Evolutionary conservation across 1,140 invertebrate genomes (phyloP), one percentile per base, ranked within the genome.

Genomic region (Drosophila mojavensis): DNA sequence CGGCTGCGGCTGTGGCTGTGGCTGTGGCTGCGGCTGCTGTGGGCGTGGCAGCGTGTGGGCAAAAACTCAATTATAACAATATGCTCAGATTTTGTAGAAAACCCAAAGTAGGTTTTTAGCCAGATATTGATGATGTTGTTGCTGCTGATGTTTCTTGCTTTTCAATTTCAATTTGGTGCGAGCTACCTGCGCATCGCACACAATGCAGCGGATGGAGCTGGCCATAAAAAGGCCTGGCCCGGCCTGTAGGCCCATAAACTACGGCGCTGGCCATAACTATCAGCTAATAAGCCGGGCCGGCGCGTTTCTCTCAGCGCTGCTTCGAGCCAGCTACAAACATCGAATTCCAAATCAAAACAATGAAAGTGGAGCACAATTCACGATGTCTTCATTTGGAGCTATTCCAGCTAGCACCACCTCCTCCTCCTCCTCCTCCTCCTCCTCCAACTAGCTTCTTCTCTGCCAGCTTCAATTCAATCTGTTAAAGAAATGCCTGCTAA

Each of bases 31-130:
- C 48, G 41, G 39, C 47, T 67, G 15, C 39, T 60, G 65, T 43
- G 67, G 83, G 83, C 83, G 83, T 89, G 83, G 80, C 79, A 68
- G 75, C 59, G 39, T 72, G 74, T 82, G 82, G 77, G 75, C 63
- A 72, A 72, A 88, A 91, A 89, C 83, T 91, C 90, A 90, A 91
- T 91, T 91, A 91, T 91, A 85, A 90, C 90, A 91, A 91, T 91
- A 91, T 91, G 90, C 90, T 89, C 78, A 74, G 81, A 91, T 91
- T 91, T 91, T 78, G 47, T 54, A 63, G 20, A n/a, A n/a, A 43
- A 20, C 45, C 61, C 10, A 43, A 43, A 7, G 50, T 48, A 48
- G 45, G n/a, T 56, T 59, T 62, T 50, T 48, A 45, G 54, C 30
- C 54, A 26, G 24, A n/a, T 41, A 33, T 24, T 50, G 30, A 45